phyloP scores from a whole-genome alignment of 2,888 invertebrate genomes.

The Melanostoma scalare region DNA sequence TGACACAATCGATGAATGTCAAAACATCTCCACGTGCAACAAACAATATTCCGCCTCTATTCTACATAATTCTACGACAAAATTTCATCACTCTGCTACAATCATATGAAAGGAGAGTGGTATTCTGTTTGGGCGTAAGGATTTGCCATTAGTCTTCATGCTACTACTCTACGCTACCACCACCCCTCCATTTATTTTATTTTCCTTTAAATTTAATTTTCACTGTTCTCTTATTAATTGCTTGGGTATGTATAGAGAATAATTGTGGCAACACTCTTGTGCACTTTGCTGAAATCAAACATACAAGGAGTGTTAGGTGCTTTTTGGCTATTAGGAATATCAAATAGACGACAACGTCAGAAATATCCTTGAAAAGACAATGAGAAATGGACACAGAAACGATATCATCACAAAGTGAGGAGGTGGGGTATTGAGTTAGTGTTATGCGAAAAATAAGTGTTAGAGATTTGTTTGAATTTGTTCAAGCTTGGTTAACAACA shows the following conservation, averaged over 20 bases:
- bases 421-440: no score
- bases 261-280: conserved; percentile 36
- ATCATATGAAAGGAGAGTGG: background rate
- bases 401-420: no score
- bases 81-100: background rate
- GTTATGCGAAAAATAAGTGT: no score
- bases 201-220: conserved; percentile 22
- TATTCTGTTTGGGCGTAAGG: conserved; percentile 5
- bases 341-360: no score
- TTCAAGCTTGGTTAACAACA: no score
- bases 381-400: background rate
- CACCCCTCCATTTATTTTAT: background rate
- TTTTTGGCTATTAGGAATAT: background rate
- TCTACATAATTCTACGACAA: background rate
- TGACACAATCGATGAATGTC: conserved; percentile 19
- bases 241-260: background rate
- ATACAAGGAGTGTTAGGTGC: background rate
- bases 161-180: background rate
- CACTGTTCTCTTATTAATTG: conserved; percentile 38
- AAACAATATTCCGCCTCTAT: conserved; percentile 3
- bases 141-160: background rate
- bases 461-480: no score
- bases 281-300: conserved; percentile 22
- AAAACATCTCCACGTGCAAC: conserved; percentile 4
- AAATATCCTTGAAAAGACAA: conserved; percentile 6